phyloP scores from a whole-genome alignment of 2,113 vertebrate genomes.

The Artemisiospiza belli region DNA sequence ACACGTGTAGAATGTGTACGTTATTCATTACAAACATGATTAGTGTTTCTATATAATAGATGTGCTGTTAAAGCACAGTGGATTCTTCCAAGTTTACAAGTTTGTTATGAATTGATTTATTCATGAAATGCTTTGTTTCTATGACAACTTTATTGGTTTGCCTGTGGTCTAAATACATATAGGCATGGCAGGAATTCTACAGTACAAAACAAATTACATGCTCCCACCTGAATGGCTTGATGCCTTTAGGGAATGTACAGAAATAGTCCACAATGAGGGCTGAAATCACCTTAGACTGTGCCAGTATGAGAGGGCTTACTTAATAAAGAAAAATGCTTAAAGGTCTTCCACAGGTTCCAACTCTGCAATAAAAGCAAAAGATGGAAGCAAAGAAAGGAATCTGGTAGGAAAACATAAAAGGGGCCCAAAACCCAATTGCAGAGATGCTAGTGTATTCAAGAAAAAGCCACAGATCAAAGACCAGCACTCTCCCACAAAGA shows the following conservation, averaged over 20 bases:
- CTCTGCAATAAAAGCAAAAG: conserved; percentile 45
- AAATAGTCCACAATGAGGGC: conserved; percentile 69
- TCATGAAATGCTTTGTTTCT: conserved; percentile 85
- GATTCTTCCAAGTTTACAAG: conserved; percentile 77
- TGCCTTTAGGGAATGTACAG: conserved; percentile 74
- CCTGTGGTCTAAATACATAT: conserved; percentile 83
- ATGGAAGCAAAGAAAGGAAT: conserved; percentile 59
- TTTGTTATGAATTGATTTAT: conserved; percentile 83
- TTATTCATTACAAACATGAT: conserved; percentile 73
- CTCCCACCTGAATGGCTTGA: conserved; percentile 73
- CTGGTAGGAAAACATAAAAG: conserved; percentile 67
- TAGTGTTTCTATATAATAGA: conserved; percentile 68
- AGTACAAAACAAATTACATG: conserved; percentile 80
- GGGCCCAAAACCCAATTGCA: conserved; percentile 32
- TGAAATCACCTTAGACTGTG: conserved; percentile 64
- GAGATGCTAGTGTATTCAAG: conserved; percentile 50
- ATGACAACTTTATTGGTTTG: conserved; percentile 84
- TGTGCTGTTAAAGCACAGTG: conserved; percentile 70
- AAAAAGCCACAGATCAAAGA: conserved; percentile 76
- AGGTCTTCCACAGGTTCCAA: conserved; percentile 56
- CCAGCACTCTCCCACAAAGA: conserved; percentile 62
- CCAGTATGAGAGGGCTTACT: conserved; percentile 58
- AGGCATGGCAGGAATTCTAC: conserved; percentile 80
- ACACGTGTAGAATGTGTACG: conserved; percentile 28
- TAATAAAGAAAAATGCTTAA: conserved; percentile 71